Evolutionary conservation across 2,888 invertebrate species (phyloP).

Genomic region (Tetragonula carbonaria): DNA sequence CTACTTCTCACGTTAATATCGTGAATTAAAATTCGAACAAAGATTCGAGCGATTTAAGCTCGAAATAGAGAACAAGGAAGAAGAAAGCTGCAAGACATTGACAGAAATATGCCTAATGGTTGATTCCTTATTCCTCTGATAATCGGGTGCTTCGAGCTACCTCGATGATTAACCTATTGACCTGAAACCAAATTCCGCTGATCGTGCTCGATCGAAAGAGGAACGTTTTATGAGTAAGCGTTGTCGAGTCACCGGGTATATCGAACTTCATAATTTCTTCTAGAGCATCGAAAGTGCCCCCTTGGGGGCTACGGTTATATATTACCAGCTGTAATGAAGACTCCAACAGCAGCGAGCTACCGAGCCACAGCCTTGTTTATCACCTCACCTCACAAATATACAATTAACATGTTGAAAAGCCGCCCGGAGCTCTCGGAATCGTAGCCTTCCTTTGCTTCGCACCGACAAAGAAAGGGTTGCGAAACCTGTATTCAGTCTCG

Average conservation of each 20-base stretch:
- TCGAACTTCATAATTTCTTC: slow-evolving; percentile 64
- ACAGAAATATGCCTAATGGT: slow-evolving; percentile 15
- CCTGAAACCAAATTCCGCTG: slow-evolving; percentile 37
- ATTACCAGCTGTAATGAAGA: slow-evolving; percentile 77
- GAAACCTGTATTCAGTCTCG: slow-evolving; percentile 37
- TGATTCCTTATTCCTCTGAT: slow-evolving; percentile 4
- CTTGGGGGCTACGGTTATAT: slow-evolving; percentile 70
- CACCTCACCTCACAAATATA: slow-evolving; percentile 75
- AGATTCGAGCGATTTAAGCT: neutral
- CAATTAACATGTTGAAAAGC: slow-evolving; percentile 77
- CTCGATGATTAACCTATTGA: slow-evolving; percentile 23
- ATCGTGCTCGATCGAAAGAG: slow-evolving; percentile 1
- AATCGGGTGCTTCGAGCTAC: neutral
- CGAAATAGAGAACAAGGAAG: neutral
- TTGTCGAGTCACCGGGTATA: slow-evolving; percentile 62
- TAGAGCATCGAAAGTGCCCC: slow-evolving; percentile 62
- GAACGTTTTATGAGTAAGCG: neutral
- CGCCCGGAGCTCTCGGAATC: slow-evolving; percentile 58
- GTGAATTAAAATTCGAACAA: slow-evolving; percentile 37
- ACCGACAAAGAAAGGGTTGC: slow-evolving; percentile 48
- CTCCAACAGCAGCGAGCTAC: slow-evolving; percentile 71
- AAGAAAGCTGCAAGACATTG: neutral
- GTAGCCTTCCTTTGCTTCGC: slow-evolving; percentile 22
- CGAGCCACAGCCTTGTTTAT: slow-evolving; percentile 74
- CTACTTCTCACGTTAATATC: slow-evolving; percentile 24